Conservation (phyloP, 2,113 vertebrate species). For the Istiophorus platypterus region DNA sequence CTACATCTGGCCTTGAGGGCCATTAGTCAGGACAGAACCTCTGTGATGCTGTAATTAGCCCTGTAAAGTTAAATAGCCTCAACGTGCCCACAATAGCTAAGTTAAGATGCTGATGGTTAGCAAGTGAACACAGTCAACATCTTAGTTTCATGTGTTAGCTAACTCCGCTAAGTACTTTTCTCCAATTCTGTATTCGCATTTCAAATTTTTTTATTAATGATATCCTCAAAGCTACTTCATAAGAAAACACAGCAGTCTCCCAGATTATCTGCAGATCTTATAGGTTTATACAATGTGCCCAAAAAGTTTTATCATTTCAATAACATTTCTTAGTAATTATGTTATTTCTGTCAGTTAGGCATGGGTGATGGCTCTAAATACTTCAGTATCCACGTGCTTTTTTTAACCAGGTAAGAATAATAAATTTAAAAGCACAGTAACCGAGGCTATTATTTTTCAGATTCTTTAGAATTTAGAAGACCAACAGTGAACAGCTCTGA, state of each 20-base stretch:
- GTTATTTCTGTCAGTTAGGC: no score
- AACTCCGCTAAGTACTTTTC: background rate
- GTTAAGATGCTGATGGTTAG: no score
- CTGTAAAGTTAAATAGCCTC: no score
- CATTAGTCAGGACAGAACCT: background rate
- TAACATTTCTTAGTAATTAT: no score
- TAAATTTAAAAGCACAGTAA: background rate
- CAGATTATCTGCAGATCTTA: background rate
- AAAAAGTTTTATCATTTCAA: background rate
- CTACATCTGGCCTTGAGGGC: no score
- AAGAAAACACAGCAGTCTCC: background rate
- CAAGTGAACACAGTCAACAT: background rate
- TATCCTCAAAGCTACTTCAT: background rate
- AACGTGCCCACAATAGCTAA: no score
- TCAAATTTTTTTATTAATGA: background rate
- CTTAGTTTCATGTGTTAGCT: background rate
- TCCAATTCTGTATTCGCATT: background rate
- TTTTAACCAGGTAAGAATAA: no score
- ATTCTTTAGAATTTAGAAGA: background rate
- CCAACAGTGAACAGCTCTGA: no score
- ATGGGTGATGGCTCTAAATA: no score
- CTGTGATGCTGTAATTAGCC: background rate
- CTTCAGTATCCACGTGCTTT: no score
- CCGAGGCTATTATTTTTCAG: no score
- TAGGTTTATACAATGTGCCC: no score